Evolutionary conservation across 1,140 invertebrate genomes (phyloP).

Genomic region (Hetaerina americana): DNA sequence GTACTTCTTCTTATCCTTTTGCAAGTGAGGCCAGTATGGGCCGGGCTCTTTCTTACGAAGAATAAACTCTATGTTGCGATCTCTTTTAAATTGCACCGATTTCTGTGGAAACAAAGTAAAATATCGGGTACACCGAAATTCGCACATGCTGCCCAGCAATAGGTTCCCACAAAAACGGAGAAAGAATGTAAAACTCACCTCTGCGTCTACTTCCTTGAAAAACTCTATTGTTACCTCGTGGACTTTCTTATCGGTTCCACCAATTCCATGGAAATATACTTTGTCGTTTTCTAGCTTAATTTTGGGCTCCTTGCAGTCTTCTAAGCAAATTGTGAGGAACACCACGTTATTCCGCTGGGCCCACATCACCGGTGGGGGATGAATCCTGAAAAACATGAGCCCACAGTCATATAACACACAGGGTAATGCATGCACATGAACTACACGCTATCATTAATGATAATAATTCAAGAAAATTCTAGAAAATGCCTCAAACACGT

Average conservation of each 20-base stretch:
- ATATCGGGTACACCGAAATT: background rate
- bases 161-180: slow-evolving; percentile 1
- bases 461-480: slow-evolving; percentile 11
- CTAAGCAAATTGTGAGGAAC: slow-evolving; percentile 77
- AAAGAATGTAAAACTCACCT: slow-evolving; percentile 39
- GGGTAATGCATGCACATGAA: no score
- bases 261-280: slow-evolving; percentile 72
- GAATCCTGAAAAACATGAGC: slow-evolving; percentile 28
- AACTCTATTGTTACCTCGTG: slow-evolving; percentile 78
- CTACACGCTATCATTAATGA: no score
- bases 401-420: no score
- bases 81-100: slow-evolving; percentile 40
- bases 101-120: slow-evolving; percentile 29
- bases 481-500: background rate
- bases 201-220: slow-evolving; percentile 65
- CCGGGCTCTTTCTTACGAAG: slow-evolving; percentile 51
- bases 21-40: slow-evolving; percentile 75
- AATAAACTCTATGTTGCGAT: slow-evolving; percentile 63
- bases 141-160: background rate
- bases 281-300: slow-evolving; percentile 67
- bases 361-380: slow-evolving; percentile 78
- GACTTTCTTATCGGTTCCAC: slow-evolving; percentile 69
- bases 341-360: slow-evolving; percentile 71
- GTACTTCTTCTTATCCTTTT: slow-evolving; percentile 76
- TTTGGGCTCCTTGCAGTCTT: slow-evolving; percentile 75